These are phyloP conservation scores for Aphelinus atriplicis DNA, from an alignment of 1,140 invertebrate species.

Conservation along the genomic window DNA sequence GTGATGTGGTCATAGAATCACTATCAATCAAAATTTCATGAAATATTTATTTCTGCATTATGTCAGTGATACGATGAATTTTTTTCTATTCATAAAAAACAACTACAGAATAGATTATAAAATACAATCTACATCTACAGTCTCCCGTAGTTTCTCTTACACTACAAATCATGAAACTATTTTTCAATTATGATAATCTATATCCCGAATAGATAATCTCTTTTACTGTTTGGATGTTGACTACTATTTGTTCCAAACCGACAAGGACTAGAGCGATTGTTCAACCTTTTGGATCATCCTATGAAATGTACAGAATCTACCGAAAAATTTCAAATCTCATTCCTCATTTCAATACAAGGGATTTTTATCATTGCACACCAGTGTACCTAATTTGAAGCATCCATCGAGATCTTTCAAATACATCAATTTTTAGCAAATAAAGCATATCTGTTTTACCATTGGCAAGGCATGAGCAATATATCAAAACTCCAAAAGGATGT, in stretches of 20 bases:
- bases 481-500: neutral
- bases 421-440: conserved; percentile 4
- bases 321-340: conserved; percentile 20
- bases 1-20: neutral
- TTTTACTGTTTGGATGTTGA: no score
- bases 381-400: conserved; percentile 2
- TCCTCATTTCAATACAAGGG: neutral
- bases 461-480: conserved; percentile 10
- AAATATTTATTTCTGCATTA: no score
- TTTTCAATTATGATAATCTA: neutral
- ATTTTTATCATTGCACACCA: neutral
- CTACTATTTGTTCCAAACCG: neutral
- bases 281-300: neutral
- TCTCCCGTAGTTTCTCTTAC: conserved; percentile 8
- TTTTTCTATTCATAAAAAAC: conserved; percentile 1
- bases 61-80: neutral
- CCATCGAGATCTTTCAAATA: conserved; percentile 1
- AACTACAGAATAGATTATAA: conserved; percentile 25
- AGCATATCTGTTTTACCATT: conserved; percentile 17
- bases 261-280: neutral
- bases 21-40: neutral
- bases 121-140: conserved; percentile 16
- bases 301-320: conserved; percentile 17
- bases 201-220: neutral
- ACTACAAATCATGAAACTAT: no score